A percentile compares a stretch with the other conserved stretches of the same genome.
phyloP scores from a whole-genome alignment of 2,797 vertebrate genomes.

The Gymnodraco acuticeps region DNA sequence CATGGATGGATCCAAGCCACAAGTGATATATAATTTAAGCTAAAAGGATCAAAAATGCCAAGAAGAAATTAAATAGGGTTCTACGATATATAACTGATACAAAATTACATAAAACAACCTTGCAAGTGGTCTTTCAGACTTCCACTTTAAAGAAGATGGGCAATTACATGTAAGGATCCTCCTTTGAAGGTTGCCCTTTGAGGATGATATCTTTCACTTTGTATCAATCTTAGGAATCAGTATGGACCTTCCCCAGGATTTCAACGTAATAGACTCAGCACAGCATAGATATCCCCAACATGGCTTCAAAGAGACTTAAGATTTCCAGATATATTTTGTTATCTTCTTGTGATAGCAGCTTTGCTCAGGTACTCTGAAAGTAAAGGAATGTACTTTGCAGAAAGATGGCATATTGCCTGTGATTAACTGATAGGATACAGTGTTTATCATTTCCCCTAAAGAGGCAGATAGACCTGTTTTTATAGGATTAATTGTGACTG shows the following conservation, averaged over 20 bases:
- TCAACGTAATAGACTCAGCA: slow-evolving; percentile 52
- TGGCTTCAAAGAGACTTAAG: slow-evolving; percentile 66
- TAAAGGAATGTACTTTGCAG: slow-evolving; percentile 32
- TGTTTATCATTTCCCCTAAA: slow-evolving; percentile 32
- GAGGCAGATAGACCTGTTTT: not conserved
- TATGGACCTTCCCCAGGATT: slow-evolving; percentile 66
- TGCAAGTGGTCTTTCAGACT: slow-evolving; percentile 53
- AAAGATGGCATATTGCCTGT: slow-evolving; percentile 29
- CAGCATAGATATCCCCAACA: slow-evolving; percentile 51
- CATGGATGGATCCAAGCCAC: slow-evolving; percentile 12
- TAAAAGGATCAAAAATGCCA: slow-evolving; percentile 45
- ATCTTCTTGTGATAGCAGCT: slow-evolving; percentile 51
- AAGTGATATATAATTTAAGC: slow-evolving; percentile 34
- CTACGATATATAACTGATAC: slow-evolving; percentile 32
- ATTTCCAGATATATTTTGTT: slow-evolving; percentile 56
- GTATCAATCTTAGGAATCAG: slow-evolving; percentile 67
- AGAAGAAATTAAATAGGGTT: slow-evolving; percentile 20
- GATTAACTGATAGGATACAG: slow-evolving; percentile 36
- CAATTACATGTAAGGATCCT: slow-evolving; percentile 67
- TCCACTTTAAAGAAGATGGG: slow-evolving; percentile 54
- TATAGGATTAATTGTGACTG: not conserved
- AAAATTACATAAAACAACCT: slow-evolving; percentile 44
- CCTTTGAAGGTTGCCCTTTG: slow-evolving; percentile 80
- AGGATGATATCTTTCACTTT: slow-evolving; percentile 72
- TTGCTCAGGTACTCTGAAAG: slow-evolving; percentile 52